Evolutionary conservation across 2,113 vertebrate genomes (phyloP).

Genomic region (Thamnophis sirtalis): DNA sequence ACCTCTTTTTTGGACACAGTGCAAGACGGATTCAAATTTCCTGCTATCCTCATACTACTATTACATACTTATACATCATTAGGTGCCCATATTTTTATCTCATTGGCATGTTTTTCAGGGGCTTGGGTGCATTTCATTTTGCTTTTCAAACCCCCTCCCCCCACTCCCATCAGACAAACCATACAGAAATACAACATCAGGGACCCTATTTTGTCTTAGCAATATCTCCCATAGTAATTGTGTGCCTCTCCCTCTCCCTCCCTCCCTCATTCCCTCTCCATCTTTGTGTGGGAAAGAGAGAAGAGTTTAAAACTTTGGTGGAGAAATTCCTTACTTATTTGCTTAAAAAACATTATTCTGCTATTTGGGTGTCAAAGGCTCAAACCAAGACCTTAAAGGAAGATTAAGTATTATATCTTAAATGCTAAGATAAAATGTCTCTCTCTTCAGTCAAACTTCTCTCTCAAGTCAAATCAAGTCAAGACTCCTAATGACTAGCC

Average conservation of each 20-base stretch:
- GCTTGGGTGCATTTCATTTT: conserved; percentile 49
- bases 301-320: neutral
- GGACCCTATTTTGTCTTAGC: conserved; percentile 38
- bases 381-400: neutral
- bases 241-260: neutral
- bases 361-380: neutral
- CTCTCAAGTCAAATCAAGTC: neutral
- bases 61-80: no score
- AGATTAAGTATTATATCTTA: neutral
- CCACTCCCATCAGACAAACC: conserved; percentile 52
- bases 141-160: neutral
- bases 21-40: no score
- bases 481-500: neutral
- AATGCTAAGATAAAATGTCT: neutral
- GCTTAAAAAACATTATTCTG: neutral
- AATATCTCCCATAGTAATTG: neutral
- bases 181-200: conserved; percentile 59
- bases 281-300: neutral
- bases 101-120: conserved; percentile 32
- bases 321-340: neutral
- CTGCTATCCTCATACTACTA: no score
- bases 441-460: neutral
- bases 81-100: no score
- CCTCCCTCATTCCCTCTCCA: no score
- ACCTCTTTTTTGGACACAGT: no score